Percentiles rank a stretch among this genome's conserved stretches.
phyloP scores from a whole-genome alignment of 2,888 invertebrate species.

The Poecilus cupreus region DNA sequence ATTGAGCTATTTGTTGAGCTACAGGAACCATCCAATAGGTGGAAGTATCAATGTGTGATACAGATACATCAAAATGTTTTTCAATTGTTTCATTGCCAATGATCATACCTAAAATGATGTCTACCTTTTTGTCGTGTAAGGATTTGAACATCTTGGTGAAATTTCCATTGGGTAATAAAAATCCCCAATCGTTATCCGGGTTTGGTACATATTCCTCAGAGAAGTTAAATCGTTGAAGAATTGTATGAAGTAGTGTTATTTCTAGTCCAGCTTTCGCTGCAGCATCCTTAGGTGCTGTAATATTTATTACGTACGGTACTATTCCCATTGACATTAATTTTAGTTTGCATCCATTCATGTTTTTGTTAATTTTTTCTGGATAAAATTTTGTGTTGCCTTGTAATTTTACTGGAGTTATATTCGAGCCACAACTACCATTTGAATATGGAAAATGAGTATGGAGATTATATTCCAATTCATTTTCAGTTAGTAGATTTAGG shows the following conservation, averaged over 20 bases:
- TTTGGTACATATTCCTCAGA: background rate
- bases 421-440: background rate
- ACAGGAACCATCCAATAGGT: slow-evolving; percentile 10
- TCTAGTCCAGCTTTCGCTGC: slow-evolving; percentile 7
- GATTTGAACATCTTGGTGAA: slow-evolving; percentile 36
- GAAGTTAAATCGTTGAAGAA: slow-evolving; percentile 18
- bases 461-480: background rate
- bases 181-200: slow-evolving; percentile 20
- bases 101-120: slow-evolving; percentile 7
- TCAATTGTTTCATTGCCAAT: slow-evolving; percentile 25
- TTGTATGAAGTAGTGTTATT: slow-evolving; percentile 25
- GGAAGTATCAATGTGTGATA: background rate
- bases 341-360: slow-evolving; percentile 10
- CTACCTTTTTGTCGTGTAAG: slow-evolving; percentile 4
- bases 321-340: slow-evolving; percentile 20
- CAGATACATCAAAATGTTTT: slow-evolving; percentile 22
- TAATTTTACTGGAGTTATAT: background rate
- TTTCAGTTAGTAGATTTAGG: background rate
- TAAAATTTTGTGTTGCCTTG: background rate
- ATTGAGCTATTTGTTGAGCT: slow-evolving; percentile 32
- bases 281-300: background rate
- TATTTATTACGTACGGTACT: slow-evolving; percentile 21
- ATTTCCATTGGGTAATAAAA: background rate
- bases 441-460: slow-evolving; percentile 26
- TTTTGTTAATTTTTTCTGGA: slow-evolving; percentile 22